Base-by-base conservation (phyloP, 1,140 invertebrate genomes). In the Drosophila persimilis region DNA sequence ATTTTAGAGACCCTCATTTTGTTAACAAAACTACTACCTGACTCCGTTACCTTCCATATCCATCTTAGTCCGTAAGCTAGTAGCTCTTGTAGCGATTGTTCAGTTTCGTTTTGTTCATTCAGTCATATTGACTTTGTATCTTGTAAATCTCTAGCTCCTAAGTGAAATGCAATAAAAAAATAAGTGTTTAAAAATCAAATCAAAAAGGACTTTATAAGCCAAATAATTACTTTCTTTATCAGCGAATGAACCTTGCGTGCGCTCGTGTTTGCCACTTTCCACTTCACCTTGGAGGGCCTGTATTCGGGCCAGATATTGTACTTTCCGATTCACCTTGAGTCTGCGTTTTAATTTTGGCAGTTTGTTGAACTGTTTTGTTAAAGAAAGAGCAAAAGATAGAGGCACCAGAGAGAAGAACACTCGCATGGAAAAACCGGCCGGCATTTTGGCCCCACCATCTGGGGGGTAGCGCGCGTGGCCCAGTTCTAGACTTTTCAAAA, bases 121-220 rank as follows among this genome's bases (percentile, higher is more conserved):
- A 80, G 75, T 84, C 80, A 83, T 83, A 83, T 83, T 84, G 79
- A 84, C 61, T 75, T 65, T 52, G 65, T 76, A 50, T 48, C 50
- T 15, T 55, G 35, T 64, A 58, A 59, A 63, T 13, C 22, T 52
- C 8, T 83, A 81, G 62, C 31, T 29, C 8, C 15, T 81, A 81
- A 81, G 77, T 29, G 13, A 26, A 67, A 61, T 51, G 39, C 41
- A 43, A 53, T 55, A 72, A 72, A 66, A 69, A 67, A 55, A 65
- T 67, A 50, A 26, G 31, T 62, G 47, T 70, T 70, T 41, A 7
- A 22, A 15, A 15, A 13, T 53, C 20, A n/a, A 1, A 39, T 39
- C 11, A 43, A 43, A 22, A 41, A 43, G 53, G 15, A 56, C 45
- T 26, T 4, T 0, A 50, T 50, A 35, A 46, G 22, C 44, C 46